These are phyloP conservation scores for Rhabdornis inornatus DNA, from an alignment of 2,113 vertebrate genomes.

Conservation along the genomic window DNA sequence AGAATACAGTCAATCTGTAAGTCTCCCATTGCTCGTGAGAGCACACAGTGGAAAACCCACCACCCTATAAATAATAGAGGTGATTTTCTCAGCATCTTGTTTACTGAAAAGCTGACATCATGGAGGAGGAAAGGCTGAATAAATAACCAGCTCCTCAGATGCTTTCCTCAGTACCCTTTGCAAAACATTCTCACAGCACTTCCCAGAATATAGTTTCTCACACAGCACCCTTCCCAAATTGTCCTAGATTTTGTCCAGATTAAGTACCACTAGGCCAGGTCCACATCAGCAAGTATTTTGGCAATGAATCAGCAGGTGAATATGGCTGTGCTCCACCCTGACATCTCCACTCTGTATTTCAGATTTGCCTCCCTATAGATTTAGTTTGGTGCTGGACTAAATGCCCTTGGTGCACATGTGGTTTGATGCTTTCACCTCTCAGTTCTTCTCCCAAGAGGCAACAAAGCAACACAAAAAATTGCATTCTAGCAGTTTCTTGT, in stretches of 20 bases:
- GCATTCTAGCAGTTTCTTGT: neutral
- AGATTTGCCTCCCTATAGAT: neutral
- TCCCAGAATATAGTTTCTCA: accelerated
- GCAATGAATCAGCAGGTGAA: neutral
- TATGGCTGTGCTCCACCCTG: neutral
- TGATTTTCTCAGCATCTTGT: constrained; percentile 1
- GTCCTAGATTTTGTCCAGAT: neutral
- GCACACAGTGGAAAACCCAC: neutral
- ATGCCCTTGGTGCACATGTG: accelerated
- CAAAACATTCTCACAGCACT: neutral
- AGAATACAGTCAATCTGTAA: neutral
- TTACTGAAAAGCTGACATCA: neutral
- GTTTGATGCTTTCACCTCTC: neutral
- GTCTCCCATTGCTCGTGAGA: neutral
- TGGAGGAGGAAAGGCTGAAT: neutral
- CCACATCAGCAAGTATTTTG: neutral
- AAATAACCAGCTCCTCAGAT: neutral
- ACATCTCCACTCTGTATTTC: neutral
- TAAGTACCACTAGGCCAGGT: neutral
- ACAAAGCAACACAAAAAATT: neutral
- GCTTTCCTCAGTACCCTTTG: neutral
- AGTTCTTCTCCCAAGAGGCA: neutral
- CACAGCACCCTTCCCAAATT: neutral
- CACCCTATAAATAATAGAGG: constrained; percentile 42
- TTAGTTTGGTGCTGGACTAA: neutral